Percentiles rank a stretch among this genome's conserved stretches.
phyloP scores from a whole-genome alignment of 2,113 vertebrate species.

The Todiramphus saurophagus region DNA sequence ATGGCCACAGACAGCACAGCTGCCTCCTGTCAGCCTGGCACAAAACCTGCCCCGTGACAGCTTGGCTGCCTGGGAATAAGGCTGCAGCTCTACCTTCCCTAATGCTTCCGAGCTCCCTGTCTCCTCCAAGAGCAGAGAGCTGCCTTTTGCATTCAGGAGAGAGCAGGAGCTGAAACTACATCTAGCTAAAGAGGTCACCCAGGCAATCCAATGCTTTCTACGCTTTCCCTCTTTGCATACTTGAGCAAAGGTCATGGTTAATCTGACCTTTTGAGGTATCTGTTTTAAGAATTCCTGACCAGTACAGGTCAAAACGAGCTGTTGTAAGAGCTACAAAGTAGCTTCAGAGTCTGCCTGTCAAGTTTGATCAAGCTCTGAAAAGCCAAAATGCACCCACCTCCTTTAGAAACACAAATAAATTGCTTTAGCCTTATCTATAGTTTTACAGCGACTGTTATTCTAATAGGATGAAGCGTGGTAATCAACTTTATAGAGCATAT shows the following conservation, averaged over 20 bases:
- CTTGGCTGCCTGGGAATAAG: background rate
- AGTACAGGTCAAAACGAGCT: background rate
- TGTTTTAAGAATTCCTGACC: background rate
- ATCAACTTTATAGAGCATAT: slow-evolving; percentile 68
- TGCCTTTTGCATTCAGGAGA: background rate
- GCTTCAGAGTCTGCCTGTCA: slow-evolving; percentile 21
- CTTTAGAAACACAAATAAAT: slow-evolving; percentile 51
- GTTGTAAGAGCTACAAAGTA: background rate
- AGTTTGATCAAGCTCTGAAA: slow-evolving; percentile 12
- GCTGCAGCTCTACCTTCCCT: background rate
- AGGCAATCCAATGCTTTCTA: background rate
- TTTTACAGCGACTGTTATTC: slow-evolving; percentile 43
- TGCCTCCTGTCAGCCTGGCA: background rate
- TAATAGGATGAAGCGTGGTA: slow-evolving; percentile 58
- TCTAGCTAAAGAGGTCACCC: background rate
- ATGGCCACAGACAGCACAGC: background rate
- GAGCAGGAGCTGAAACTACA: background rate
- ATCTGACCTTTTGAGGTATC: slow-evolving; percentile 19
- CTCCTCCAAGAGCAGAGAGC: background rate
- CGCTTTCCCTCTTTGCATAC: background rate
- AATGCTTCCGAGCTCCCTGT: accelerated
- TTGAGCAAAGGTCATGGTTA: background rate
- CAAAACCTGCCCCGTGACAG: background rate
- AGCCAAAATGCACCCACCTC: slow-evolving; percentile 31
- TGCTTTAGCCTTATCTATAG: slow-evolving; percentile 59